phyloP scores from a whole-genome alignment of 2,797 vertebrate genomes.

The Hydrophis major region DNA sequence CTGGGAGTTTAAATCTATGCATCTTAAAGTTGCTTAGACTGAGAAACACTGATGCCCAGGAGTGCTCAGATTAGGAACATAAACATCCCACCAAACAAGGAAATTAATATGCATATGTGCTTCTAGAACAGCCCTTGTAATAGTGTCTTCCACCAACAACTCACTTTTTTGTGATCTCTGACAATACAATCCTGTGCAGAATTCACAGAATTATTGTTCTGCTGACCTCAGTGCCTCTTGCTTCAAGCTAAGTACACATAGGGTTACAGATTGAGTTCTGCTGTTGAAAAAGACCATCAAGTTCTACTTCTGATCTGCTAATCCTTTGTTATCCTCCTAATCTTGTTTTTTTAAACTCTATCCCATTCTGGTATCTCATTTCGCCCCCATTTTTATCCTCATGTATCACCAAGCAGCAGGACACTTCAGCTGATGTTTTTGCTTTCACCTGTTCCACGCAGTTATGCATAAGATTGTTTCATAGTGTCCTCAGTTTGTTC shows the following conservation, averaged over 20 bases:
- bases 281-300: background rate
- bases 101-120: background rate
- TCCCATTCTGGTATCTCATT: background rate
- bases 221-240: background rate
- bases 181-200: background rate
- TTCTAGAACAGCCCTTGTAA: background rate
- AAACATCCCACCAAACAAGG: background rate
- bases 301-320: background rate
- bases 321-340: background rate
- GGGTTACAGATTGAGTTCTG: background rate
- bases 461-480: background rate
- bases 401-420: background rate
- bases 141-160: background rate
- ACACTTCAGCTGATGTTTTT: background rate
- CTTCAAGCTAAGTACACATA: background rate
- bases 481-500: background rate
- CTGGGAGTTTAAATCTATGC: background rate
- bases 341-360: background rate
- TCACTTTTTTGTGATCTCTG: background rate
- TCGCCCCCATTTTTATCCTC: background rate
- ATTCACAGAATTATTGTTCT: background rate
- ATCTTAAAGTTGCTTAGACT: background rate
- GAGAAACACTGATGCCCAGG: background rate
- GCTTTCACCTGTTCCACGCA: background rate
- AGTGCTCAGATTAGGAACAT: background rate